Conservation (phyloP, 2,113 vertebrate species). For the Micromys minutus region DNA sequence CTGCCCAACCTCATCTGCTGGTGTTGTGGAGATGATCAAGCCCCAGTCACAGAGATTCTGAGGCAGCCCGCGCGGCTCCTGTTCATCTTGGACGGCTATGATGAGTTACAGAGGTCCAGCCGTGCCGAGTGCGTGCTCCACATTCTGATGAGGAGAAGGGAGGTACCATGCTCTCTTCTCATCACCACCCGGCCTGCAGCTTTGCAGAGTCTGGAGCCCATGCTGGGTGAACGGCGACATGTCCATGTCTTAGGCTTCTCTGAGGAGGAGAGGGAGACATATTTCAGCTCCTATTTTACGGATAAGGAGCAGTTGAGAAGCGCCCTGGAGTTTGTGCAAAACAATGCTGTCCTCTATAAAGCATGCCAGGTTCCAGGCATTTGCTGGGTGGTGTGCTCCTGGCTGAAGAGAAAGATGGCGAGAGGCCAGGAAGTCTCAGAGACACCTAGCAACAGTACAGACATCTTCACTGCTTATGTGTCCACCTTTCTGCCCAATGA, state of each 20-base stretch:
- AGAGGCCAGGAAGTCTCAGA: constrained; percentile 2
- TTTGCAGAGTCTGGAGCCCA: constrained; percentile 31
- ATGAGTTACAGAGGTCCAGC: constrained; percentile 67
- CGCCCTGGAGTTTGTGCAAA: constrained; percentile 5
- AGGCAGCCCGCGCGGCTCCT: constrained; percentile 69
- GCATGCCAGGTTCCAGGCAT: constrained; percentile 59
- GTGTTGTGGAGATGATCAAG: constrained; percentile 50
- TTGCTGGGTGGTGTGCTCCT: constrained; percentile 76
- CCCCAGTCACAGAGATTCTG: constrained; percentile 42
- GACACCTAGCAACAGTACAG: constrained; percentile 35
- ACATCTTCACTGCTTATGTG: constrained; percentile 69
- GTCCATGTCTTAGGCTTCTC: constrained; percentile 66
- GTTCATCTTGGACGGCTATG: constrained; percentile 81
- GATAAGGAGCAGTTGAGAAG: constrained; percentile 28
- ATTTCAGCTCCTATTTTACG: constrained; percentile 60
- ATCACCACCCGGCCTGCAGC: constrained; percentile 69
- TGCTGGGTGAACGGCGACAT: background rate
- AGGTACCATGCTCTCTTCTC: constrained; percentile 50
- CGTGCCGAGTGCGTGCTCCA: background rate
- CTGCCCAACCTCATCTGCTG: constrained; percentile 26
- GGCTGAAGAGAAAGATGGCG: constrained; percentile 40
- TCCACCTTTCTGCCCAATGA: constrained; percentile 38
- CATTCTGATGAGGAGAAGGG: constrained; percentile 53
- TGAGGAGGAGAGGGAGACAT: constrained; percentile 47
- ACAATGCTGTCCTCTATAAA: constrained; percentile 44